Percentiles rank a stretch among this genome's conserved stretches.
These are phyloP conservation scores for Andrena haemorrhoa DNA, from an alignment of 2,888 invertebrate species.

Conservation along the genomic window DNA sequence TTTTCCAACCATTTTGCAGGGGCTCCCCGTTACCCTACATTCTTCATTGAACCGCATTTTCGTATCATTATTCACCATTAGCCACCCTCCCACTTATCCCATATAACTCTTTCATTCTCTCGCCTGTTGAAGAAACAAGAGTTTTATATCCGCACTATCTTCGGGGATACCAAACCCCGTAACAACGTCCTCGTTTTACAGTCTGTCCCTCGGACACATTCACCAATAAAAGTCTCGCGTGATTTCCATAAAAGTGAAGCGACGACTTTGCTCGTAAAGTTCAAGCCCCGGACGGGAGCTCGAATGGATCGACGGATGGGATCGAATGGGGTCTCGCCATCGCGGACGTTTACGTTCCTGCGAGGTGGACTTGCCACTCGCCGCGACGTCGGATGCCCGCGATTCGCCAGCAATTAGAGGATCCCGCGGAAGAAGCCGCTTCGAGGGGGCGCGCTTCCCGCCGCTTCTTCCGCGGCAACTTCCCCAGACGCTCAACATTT, in stretches of 20 bases:
- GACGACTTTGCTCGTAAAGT: neutral
- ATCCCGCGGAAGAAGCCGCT: neutral
- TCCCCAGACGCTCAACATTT: conserved; percentile 8
- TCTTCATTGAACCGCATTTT: too few relatives aligned
- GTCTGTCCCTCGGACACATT: neutral
- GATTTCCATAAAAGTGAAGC: conserved; percentile 2
- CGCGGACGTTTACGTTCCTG: neutral
- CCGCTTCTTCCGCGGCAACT: neutral
- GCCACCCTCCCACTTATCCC: too few relatives aligned
- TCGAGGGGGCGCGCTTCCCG: neutral
- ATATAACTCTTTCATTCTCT: too few relatives aligned
- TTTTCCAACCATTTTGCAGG: neutral
- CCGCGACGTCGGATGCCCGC: neutral
- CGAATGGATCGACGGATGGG: neutral
- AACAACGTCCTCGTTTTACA: neutral
- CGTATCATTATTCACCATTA: too few relatives aligned
- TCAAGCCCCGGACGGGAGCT: neutral
- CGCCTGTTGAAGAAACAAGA: too few relatives aligned
- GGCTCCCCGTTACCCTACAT: too few relatives aligned
- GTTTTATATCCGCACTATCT: too few relatives aligned
- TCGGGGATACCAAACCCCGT: too few relatives aligned
- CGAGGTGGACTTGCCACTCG: neutral
- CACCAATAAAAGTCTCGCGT: neutral
- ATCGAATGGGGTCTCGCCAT: neutral
- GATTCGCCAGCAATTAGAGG: neutral